Evolutionary conservation across 2,797 vertebrate genomes (phyloP).

Genomic region (Etheostoma perlongum): DNA sequence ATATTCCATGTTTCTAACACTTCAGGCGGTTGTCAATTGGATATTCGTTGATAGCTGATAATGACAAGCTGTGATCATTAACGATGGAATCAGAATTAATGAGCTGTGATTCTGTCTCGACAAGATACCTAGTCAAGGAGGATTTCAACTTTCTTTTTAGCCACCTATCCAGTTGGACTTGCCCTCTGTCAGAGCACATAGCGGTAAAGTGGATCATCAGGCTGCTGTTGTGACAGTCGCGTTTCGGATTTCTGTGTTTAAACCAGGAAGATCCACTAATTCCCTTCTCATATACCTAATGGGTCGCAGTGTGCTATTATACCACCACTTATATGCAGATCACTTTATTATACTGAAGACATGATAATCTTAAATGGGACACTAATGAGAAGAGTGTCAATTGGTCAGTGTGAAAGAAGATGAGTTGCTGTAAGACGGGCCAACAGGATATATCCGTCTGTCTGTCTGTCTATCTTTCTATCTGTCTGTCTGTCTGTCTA

Average conservation of each 20-base stretch:
- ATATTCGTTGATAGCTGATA: constrained; percentile 25
- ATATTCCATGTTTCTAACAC: constrained; percentile 27
- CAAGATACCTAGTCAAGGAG: neutral
- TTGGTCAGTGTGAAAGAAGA: neutral
- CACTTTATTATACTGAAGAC: neutral
- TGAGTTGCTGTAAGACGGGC: neutral
- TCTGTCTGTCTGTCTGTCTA: too few species aligned
- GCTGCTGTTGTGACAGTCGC: constrained; percentile 5
- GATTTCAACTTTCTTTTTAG: constrained; percentile 12
- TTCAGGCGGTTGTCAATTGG: constrained; percentile 36
- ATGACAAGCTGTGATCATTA: constrained; percentile 48
- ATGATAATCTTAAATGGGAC: constrained; percentile 9
- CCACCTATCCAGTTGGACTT: neutral
- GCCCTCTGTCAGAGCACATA: neutral
- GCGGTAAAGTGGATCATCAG: neutral
- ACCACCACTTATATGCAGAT: constrained; percentile 9
- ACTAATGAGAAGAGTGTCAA: constrained; percentile 15
- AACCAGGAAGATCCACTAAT: constrained; percentile 10
- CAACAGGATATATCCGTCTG: neutral
- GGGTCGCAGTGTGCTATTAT: constrained; percentile 20
- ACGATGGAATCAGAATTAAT: constrained; percentile 48
- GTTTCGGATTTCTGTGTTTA: neutral
- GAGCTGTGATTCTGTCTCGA: constrained; percentile 21
- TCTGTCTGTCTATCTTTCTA: too few species aligned
- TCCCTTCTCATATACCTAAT: constrained; percentile 24